Conservation (phyloP, 2,888 invertebrate genomes). For the Epistrophe grossulariae region DNA sequence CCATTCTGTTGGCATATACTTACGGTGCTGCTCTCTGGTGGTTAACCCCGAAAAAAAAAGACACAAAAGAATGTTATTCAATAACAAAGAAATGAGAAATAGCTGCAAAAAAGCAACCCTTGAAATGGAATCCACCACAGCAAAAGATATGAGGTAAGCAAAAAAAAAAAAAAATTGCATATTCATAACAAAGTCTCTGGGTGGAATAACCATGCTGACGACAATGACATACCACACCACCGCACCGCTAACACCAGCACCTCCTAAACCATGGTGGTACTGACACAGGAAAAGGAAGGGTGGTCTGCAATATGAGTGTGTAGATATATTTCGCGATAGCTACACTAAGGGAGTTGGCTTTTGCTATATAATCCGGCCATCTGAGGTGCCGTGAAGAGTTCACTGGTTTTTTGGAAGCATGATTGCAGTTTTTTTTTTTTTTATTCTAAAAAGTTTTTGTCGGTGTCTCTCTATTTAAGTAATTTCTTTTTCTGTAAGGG, state of each 20-base stretch:
- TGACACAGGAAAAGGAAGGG: conserved; percentile 33
- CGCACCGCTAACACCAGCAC: conserved; percentile 25
- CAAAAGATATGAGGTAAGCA: not conserved
- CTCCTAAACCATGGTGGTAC: conserved; percentile 33
- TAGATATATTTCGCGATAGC: conserved; percentile 28
- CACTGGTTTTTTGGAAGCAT: conserved; percentile 42
- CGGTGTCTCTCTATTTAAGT: not conserved
- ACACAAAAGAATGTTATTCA: conserved; percentile 64
- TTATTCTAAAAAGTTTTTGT: not conserved
- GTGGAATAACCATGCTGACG: conserved; percentile 67
- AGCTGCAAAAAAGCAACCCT: conserved; percentile 57
- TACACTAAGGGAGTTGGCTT: not conserved
- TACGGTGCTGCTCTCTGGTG: conserved; percentile 58
- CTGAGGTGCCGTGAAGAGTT: conserved; percentile 35
- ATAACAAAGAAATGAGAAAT: conserved; percentile 67
- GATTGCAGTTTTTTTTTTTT: conserved; percentile 45
- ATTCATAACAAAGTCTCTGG: conserved; percentile 41
- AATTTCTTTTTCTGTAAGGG: not conserved
- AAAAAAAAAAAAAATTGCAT: conserved; percentile 25
- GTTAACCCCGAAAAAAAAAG: conserved; percentile 56
- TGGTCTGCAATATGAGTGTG: conserved; percentile 13
- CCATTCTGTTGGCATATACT: conserved; percentile 11
- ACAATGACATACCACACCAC: conserved; percentile 70
- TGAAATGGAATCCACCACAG: conserved; percentile 47
- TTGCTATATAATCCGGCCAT: conserved; percentile 42